These are phyloP conservation scores for Butastur rufipennis DNA, from an alignment of 2,113 vertebrate genomes.

Conservation along the genomic window DNA sequence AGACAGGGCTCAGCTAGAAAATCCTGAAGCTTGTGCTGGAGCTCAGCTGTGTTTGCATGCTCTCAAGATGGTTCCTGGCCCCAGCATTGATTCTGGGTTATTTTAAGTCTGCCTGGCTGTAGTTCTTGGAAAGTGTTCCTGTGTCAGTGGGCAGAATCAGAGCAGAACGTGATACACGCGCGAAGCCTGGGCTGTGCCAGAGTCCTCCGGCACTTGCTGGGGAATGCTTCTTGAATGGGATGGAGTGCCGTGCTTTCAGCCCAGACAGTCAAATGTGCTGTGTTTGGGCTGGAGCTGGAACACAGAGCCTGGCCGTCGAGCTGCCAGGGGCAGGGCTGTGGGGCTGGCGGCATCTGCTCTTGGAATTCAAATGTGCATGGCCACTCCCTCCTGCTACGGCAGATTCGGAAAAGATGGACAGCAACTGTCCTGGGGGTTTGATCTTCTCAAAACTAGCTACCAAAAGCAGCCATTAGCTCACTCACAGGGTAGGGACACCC, in stretches of 20 bases:
- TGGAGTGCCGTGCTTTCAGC: background rate
- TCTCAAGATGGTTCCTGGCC: conserved; percentile 25
- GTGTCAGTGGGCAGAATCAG: background rate
- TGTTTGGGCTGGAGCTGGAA: background rate
- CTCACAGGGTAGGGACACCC: background rate
- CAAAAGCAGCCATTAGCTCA: background rate
- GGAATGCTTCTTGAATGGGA: background rate
- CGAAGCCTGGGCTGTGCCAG: background rate
- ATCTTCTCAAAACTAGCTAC: background rate
- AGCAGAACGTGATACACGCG: conserved; percentile 18
- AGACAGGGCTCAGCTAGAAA: background rate
- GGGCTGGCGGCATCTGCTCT: background rate
- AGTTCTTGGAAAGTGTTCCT: background rate
- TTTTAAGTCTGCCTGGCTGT: conserved; percentile 2
- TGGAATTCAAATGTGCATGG: background rate
- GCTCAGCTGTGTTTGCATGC: background rate
- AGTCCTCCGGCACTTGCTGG: background rate
- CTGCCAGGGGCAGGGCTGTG: background rate
- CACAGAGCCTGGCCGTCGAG: background rate
- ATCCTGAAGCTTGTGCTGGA: background rate
- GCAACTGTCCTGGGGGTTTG: background rate
- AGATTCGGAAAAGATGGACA: background rate
- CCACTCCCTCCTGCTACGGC: accelerated
- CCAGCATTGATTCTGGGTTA: background rate
- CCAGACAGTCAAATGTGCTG: background rate